Percentiles rank a stretch among this genome's conserved stretches.
Evolutionary conservation across 2,888 invertebrate genomes (phyloP).

Genomic region (Xestia sexstrigata): DNA sequence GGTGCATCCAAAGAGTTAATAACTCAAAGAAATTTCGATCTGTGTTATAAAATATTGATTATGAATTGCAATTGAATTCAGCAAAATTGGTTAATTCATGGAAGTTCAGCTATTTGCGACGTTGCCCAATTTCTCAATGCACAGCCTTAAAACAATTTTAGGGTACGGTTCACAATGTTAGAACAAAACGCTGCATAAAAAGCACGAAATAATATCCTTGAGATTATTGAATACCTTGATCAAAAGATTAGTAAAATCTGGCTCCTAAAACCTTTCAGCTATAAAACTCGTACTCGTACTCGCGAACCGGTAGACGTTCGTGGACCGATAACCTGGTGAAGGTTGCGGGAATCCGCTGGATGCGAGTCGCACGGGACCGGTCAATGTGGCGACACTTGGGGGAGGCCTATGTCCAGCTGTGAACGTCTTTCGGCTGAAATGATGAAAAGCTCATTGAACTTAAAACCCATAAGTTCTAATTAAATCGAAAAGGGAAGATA

Average conservation of each 20-base stretch:
- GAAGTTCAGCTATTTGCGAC: background rate
- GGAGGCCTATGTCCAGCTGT: no score
- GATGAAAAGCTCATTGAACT: background rate
- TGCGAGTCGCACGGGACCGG: no score
- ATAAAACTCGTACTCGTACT: no score
- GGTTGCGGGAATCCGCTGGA: no score
- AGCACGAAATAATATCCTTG: background rate
- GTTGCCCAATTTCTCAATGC: background rate
- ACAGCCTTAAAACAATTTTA: background rate
- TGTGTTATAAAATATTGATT: background rate
- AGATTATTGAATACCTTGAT: background rate
- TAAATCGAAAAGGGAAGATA: conserved; percentile 2
- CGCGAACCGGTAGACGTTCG: no score
- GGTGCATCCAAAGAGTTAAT: background rate
- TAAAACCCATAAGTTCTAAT: background rate
- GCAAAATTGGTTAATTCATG: background rate
- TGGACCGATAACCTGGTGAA: no score
- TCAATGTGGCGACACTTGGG: no score
- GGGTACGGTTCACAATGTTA: background rate
- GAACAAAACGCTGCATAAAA: background rate
- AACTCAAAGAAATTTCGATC: background rate
- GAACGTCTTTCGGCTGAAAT: no score
- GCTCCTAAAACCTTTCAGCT: background rate
- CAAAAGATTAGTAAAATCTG: background rate
- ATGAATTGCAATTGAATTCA: background rate